Conservation (phyloP, 2,888 invertebrate species). For the Acronicta leporina region DNA sequence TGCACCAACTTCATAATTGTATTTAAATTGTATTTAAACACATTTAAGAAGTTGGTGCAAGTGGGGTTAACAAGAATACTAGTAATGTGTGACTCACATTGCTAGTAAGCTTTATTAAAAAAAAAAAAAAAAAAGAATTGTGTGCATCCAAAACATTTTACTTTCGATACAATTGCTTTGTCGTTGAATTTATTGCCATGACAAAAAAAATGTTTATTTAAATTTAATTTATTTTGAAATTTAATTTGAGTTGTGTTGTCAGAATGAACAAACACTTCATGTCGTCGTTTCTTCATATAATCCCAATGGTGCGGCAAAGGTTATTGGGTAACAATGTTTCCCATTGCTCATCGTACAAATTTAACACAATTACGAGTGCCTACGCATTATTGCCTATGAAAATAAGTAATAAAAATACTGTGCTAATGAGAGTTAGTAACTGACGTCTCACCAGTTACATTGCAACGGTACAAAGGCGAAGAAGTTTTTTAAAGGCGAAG, state of each 20-base stretch:
- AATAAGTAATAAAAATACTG: neutral
- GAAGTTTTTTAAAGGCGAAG: neutral
- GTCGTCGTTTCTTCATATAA: neutral
- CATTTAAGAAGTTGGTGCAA: conserved; percentile 57
- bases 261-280: neutral
- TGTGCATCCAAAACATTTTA: no score
- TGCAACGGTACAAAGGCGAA: no score
- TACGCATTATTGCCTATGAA: neutral
- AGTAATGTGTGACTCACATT: no score
- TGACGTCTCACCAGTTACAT: neutral
- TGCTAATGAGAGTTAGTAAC: neutral
- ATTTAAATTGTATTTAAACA: conserved; percentile 55
- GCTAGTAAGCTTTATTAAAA: no score
- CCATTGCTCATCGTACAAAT: conserved; percentile 60
- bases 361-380: conserved; percentile 64
- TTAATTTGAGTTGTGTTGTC: neutral
- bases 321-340: conserved; percentile 55
- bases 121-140: neutral
- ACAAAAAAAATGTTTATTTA: neutral
- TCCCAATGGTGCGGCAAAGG: conserved; percentile 42
- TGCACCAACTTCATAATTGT: no score
- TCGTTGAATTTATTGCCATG: neutral
- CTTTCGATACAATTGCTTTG: neutral
- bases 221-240: neutral
- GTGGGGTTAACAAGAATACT: no score